phyloP scores from a whole-genome alignment of 2,888 invertebrate genomes.

The Drosophila robusta region DNA sequence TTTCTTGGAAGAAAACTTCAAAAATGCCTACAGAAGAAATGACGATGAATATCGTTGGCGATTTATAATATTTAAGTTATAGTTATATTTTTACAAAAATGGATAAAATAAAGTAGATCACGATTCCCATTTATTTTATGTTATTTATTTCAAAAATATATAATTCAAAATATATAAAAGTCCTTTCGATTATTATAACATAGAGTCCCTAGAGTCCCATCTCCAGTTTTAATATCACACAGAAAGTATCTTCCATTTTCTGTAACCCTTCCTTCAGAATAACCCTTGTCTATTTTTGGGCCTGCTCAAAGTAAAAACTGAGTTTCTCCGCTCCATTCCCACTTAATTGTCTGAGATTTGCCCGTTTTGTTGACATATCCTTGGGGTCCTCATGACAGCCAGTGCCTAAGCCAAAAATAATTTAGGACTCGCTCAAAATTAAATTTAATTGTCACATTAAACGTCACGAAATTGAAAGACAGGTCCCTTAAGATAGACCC shows the following conservation, averaged over 20 bases:
- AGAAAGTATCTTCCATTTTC: neutral
- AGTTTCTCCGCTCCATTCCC: constrained; percentile 1
- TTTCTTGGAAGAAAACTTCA: too few relatives aligned
- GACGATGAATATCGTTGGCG: neutral
- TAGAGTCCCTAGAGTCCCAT: neutral
- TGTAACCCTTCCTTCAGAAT: neutral
- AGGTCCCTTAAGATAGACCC: constrained; percentile 60
- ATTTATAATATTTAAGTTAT: neutral
- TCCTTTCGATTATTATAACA: too few relatives aligned
- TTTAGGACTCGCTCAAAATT: constrained; percentile 55
- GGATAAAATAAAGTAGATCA: too few relatives aligned
- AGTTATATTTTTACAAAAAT: too few relatives aligned
- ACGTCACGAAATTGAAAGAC: constrained; percentile 66
- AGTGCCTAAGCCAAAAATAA: constrained; percentile 40
- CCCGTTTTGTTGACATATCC: constrained; percentile 38
- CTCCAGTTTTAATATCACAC: neutral
- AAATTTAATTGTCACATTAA: constrained; percentile 79
- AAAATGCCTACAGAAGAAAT: neutral
- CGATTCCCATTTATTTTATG: too few relatives aligned
- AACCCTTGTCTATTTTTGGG: neutral
- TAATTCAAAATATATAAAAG: too few relatives aligned
- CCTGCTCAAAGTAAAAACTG: neutral
- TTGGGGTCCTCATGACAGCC: constrained; percentile 30
- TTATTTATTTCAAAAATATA: too few relatives aligned
- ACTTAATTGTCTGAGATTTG: constrained; percentile 43